These are phyloP conservation scores for Vanacampus margaritifer DNA, from an alignment of 2,113 vertebrate genomes.

Conservation along the genomic window DNA sequence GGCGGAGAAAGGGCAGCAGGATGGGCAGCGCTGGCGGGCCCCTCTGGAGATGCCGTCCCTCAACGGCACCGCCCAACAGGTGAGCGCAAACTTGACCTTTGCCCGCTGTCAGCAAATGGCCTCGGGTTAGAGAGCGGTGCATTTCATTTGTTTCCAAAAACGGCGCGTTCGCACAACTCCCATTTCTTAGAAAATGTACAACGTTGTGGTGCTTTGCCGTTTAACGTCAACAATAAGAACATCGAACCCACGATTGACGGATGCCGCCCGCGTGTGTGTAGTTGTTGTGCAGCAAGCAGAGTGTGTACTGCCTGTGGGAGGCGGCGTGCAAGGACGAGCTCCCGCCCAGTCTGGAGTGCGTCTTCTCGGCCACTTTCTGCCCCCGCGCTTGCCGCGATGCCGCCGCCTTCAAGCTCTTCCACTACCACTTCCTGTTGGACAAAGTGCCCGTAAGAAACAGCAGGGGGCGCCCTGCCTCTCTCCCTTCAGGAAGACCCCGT, in stretches of 20 bases:
- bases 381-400: conserved; percentile 67
- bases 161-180: too few species aligned
- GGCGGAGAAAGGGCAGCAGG: conserved; percentile 56
- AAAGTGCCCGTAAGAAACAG: conserved; percentile 82
- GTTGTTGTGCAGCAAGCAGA: conserved; percentile 84
- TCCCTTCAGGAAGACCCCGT: too few species aligned
- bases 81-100: conserved; percentile 43
- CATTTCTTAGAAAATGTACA: too few species aligned
- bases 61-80: conserved; percentile 80
- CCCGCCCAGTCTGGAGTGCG: conserved; percentile 79
- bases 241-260: too few species aligned
- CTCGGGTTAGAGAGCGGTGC: too few species aligned
- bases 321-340: conserved; percentile 81
- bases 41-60: conserved; percentile 77
- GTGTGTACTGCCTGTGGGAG: conserved; percentile 92
- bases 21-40: conserved; percentile 54
- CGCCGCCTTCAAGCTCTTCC: conserved; percentile 80
- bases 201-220: too few species aligned
- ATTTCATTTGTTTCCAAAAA: too few species aligned
- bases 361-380: conserved; percentile 84
- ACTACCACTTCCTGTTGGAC: conserved; percentile 87
- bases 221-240: too few species aligned
- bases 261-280: conserved; percentile 41
- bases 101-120: too few species aligned
- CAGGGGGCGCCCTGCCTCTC: not conserved